Conservation (phyloP, 2,113 vertebrate species). For the Alligator sinensis region DNA sequence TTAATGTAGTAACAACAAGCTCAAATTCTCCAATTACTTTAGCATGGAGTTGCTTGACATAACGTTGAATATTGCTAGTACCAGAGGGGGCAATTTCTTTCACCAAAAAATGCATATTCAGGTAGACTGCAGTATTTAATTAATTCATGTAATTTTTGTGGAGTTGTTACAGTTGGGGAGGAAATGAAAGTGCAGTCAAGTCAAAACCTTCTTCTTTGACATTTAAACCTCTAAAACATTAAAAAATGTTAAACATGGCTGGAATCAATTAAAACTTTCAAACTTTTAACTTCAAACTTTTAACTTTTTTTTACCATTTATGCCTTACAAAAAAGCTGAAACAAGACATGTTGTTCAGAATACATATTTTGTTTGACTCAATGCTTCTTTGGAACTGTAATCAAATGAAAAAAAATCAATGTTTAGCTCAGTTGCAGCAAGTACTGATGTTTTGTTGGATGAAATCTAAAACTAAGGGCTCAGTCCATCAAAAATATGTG, state of each 20-base stretch:
- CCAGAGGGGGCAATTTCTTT: neutral
- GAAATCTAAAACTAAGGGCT: no score
- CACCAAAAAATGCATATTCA: neutral
- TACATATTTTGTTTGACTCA: no score
- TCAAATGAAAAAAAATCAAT: no score
- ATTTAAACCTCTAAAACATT: neutral
- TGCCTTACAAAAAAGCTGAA: no score
- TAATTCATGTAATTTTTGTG: neutral
- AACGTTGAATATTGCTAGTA: conserved; percentile 28
- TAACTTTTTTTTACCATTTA: no score
- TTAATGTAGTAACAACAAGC: conserved; percentile 38
- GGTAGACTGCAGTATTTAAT: neutral
- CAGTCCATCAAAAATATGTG: no score
- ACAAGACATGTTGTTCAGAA: no score
- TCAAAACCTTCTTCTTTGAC: neutral
- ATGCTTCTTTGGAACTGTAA: no score
- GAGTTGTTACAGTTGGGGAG: neutral
- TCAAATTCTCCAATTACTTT: conserved; percentile 43
- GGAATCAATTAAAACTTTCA: neutral
- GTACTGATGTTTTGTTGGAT: no score
- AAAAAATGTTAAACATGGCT: neutral
- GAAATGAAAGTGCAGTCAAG: conserved; percentile 10
- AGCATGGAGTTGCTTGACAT: conserved; percentile 12
- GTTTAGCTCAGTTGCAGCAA: no score
- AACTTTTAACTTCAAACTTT: neutral